Base-by-base conservation (phyloP, 2,113 vertebrate genomes). In the Burhinus bistriatus region DNA sequence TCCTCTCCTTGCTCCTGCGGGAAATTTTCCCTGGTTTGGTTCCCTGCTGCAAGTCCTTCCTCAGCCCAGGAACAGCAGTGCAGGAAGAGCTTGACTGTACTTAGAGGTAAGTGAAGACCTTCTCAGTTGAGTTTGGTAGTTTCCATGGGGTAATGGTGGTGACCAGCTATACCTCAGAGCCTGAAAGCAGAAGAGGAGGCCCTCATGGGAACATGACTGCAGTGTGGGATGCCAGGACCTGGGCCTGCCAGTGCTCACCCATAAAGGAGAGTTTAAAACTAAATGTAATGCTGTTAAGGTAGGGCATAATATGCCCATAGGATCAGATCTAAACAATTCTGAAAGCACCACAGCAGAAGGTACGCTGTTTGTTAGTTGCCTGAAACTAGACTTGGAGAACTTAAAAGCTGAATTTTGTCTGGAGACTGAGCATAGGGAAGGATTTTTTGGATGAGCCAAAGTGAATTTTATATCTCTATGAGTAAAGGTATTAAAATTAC, bases 131-230 rank as follows among this genome's bases (percentile, higher is more conserved):
- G 9, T 72, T 83, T 71, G 47, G 32, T 40, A 9, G 21, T 16
- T 84, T 79, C 23, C 1, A 6, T 4, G 32, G 11, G 6, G 3
- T 72, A 29, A 5, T 32, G 21, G 32, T 40, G 18, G 34, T 59
- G 42, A 61, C 6, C 21, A 87, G 71, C 58, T 72, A n/a, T 9
- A 30, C 12, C 16, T 57, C 32, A 36, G 34, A 69, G 29, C 8
- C 44, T 66, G 54, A 59, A 80, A 44, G 40, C 22, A 12, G 5
- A 15, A 27, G 34, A 44, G 20, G 4, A 42, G 10, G 20, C 36
- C 1, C 0, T 52, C 6, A 5, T 7, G 25, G 29, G 44, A 61
- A 40, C 1, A 1, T 2, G 3, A 9, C 9, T 87, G 40, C 15
- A 66, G 27, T 12, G 26, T 45, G 25, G 15, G n/a, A 36, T 40